These are phyloP conservation scores for Typhlomys cinereus DNA, from an alignment of 2,113 vertebrate genomes.

Conservation along the genomic window DNA sequence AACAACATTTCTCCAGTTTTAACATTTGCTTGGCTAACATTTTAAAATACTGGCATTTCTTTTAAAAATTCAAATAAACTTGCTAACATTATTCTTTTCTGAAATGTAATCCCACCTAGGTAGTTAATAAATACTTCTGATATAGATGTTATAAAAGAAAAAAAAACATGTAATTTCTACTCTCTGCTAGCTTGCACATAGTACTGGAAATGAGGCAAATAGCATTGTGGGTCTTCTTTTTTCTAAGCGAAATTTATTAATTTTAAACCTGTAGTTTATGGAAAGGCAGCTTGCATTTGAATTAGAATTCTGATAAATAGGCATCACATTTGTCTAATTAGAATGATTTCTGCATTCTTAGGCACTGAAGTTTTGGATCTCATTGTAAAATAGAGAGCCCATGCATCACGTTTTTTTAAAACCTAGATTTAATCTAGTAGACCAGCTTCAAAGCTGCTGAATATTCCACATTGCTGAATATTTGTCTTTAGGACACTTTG, in stretches of 20 bases:
- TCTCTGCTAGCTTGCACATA: background rate
- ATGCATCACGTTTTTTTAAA: background rate
- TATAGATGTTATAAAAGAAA: background rate
- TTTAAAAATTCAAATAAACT: background rate
- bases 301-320: background rate
- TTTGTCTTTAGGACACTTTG: conserved; percentile 36
- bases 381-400: background rate
- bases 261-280: background rate
- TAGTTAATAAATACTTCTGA: conserved; percentile 25
- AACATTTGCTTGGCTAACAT: background rate
- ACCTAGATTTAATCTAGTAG: background rate
- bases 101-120: background rate
- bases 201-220: background rate
- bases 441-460: conserved; percentile 12
- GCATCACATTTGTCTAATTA: background rate
- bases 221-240: background rate
- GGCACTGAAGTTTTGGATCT: background rate
- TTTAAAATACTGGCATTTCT: background rate
- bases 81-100: background rate
- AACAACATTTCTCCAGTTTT: background rate
- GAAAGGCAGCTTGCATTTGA: conserved; percentile 14
- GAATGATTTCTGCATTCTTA: background rate
- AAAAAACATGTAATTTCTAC: background rate
- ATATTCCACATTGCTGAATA: conserved; percentile 28
- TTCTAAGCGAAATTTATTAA: conserved; percentile 12